Evolutionary conservation across 2,888 invertebrate species (phyloP), one percentile per base, ranked within the genome.

Genomic region (Chelonus formosanus): DNA sequence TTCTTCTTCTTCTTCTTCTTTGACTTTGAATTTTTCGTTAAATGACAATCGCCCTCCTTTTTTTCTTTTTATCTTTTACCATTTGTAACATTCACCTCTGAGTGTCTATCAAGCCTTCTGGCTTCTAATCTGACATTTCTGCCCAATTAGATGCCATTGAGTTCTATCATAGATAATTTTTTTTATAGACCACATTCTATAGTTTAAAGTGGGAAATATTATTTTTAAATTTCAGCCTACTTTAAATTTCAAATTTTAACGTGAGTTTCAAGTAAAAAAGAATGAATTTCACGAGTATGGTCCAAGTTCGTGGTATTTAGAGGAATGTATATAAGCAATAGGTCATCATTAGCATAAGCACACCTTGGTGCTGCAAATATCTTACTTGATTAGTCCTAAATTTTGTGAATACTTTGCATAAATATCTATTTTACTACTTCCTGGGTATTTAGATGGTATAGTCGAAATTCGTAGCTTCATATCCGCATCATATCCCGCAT

Each of bases 111-210:
- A 76, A 76, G 75, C n/a, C 3, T 73, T 78, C 80, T 78, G 81
- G 80, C 81, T 81, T 81, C 80, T 81, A 81, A 81, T 81, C 81
- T 78, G 81, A 80, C 81, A 73, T 78, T 52, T 63, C 40, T 67
- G 64, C 54, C 67, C 56, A 40, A 36, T 55, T 45, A 57, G 48
- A 44, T 53, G 20, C 20, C 20, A 20, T 20, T 20, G 20, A 20
- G 20, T 1, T 20, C 20, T 20, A 20, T 20, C 20, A 20, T 20
- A 20, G 20, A 20, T 20, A 20, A 20, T 20, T 20, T 20, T 20
- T 20, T 20, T 20, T 20, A 20, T 20, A 20, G 20, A 20, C 20
- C 20, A 20, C 20, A 20, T 2, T 20, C 20, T 1, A 20, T 20
- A 20, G 20, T 2, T 20, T 20, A 20, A 20, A 20, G 20, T 20